Conservation (phyloP, 2,113 vertebrate genomes). For the Pterocles burchelli region DNA sequence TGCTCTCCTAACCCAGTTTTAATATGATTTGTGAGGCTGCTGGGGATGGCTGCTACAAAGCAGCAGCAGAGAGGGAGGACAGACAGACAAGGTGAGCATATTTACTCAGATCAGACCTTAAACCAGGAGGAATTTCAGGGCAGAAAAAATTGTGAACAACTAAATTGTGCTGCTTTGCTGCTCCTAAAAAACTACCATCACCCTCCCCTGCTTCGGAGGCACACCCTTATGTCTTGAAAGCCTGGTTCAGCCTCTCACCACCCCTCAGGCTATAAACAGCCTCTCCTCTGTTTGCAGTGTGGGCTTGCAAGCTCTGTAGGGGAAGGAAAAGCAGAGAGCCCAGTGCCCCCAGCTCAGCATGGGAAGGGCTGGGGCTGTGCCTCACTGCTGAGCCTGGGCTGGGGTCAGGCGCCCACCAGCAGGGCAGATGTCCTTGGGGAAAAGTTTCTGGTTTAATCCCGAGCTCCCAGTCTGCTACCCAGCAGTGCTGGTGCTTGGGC, state of each 20-base stretch:
- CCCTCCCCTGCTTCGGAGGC: not conserved
- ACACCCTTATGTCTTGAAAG: not conserved
- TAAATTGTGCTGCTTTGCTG: not conserved
- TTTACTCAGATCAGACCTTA: not conserved
- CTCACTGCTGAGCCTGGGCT: not conserved
- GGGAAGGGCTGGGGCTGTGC: not conserved
- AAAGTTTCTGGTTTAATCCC: not conserved
- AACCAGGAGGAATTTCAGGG: not conserved
- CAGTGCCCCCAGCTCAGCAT: not conserved
- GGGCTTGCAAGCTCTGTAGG: not conserved
- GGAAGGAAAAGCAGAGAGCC: not conserved
- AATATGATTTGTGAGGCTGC: not conserved
- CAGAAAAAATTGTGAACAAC: not conserved
- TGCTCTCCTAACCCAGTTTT: not conserved
- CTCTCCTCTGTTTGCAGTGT: not conserved
- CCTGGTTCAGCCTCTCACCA: not conserved
- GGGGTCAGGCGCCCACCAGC: not conserved
- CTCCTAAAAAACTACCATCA: not conserved
- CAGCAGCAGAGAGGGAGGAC: not conserved
- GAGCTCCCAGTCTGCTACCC: not conserved
- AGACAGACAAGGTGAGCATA: not conserved
- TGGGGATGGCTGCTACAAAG: not conserved
- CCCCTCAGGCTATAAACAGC: not conserved
- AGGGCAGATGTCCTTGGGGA: accelerated
- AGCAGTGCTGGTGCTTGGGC: not conserved